Evolutionary conservation across 2,797 vertebrate genomes (phyloP), one percentile per base, ranked within the genome.

Genomic region (Sciaenops ocellatus): DNA sequence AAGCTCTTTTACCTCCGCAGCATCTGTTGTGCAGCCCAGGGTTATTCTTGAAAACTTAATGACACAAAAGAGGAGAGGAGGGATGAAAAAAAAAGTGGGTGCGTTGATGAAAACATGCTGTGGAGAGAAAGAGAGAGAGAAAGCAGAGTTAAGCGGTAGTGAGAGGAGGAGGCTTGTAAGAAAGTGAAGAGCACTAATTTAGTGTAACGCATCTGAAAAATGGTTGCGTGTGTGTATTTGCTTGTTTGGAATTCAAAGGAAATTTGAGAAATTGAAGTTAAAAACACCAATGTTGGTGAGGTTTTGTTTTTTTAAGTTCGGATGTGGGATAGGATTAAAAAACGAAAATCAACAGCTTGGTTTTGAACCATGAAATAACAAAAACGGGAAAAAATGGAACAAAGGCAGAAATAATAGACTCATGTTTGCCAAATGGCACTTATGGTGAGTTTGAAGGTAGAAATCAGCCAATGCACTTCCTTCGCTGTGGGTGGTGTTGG

Each of bases 21-120:
- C 94, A 94, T 92, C 92, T 95, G 94, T 85, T 78, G 68, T 79
- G 73, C 63, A 82, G 92, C 94, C 92, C 82, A 71, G 79, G 91
- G 93, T 91, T 90, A 91, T 89, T 93, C 90, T 92, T 94, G 80
- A 93, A 94, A 94, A 90, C 78, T 87, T 93, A 93, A 94, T 93
- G 93, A 86, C 72, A 85, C 79, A 90, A 89, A 88, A 83, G 82
- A 80, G 84, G 69, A 86, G 78, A 60, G 85, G 80, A 87, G 88
- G 76, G 59, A 73, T 67, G 62, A 68, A 44, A 46, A 30, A 66
- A 28, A 60, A 7, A 10, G 1, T 30, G 50, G 22, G 34, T 55
- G 73, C 2, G 11, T 62, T 82, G 80, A 78, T 80, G 78, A 84
- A 86, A 90, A 87, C 78, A 80, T 1, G 80, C 65, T 57, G 70